Evolutionary conservation across 2,113 vertebrate species (phyloP).

Genomic region (Trematocara zebra): DNA sequence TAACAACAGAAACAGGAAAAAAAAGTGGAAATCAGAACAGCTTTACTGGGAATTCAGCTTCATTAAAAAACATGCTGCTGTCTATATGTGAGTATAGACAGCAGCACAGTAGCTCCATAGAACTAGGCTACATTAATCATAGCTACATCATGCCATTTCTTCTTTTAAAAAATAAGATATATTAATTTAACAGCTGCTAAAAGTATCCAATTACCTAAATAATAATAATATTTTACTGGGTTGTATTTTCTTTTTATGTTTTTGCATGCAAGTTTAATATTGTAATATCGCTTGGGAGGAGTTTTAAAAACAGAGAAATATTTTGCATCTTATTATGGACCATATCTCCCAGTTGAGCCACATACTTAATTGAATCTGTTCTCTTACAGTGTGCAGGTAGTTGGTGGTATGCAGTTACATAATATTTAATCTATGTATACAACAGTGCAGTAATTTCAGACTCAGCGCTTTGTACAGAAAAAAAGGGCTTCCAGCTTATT

Average conservation of each 20-base stretch:
- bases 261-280: background rate
- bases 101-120: background rate
- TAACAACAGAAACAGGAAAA: background rate
- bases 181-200: background rate
- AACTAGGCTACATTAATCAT: background rate
- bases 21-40: background rate
- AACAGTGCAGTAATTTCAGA: background rate
- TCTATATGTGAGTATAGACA: background rate
- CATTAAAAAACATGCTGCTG: background rate
- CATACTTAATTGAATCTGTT: background rate
- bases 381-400: background rate
- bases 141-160: background rate
- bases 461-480: background rate
- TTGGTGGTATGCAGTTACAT: background rate
- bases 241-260: background rate
- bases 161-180: background rate
- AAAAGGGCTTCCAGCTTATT: background rate
- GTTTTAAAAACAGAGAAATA: background rate
- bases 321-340: background rate
- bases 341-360: background rate
- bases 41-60: background rate
- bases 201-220: background rate
- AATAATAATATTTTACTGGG: background rate
- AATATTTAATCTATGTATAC: background rate
- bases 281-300: background rate